Conservation (phyloP, 2,113 vertebrate species). For the Cygnus atratus region DNA sequence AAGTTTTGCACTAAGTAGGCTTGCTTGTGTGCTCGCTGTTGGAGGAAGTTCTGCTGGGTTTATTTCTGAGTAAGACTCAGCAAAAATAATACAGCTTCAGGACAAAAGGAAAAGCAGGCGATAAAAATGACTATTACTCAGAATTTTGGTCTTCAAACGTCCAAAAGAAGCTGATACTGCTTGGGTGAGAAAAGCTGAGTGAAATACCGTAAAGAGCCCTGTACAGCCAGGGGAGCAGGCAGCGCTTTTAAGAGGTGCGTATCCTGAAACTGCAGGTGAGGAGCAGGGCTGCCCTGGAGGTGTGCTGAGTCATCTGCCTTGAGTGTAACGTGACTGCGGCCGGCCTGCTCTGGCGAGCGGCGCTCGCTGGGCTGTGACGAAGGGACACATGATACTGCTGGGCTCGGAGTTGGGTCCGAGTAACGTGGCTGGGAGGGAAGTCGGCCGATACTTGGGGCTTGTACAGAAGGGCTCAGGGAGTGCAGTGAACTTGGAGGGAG, state of each 20-base stretch:
- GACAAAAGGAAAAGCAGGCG: neutral
- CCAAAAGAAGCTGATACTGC: neutral
- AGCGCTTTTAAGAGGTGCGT: neutral
- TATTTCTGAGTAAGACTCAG: neutral
- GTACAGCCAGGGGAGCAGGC: neutral
- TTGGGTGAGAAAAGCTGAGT: neutral
- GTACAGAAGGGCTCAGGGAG: fast-evolving
- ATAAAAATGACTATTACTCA: neutral
- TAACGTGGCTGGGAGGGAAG: neutral
- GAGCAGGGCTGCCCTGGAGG: neutral
- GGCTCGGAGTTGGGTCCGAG: fast-evolving
- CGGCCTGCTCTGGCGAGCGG: neutral
- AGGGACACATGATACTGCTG: too few relatives aligned
- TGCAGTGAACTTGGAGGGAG: fast-evolving
- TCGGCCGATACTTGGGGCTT: neutral
- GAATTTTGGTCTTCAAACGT: neutral
- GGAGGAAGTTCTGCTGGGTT: neutral
- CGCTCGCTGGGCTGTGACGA: neutral
- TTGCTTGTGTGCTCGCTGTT: neutral
- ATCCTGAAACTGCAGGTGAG: neutral
- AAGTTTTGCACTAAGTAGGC: neutral
- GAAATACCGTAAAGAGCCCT: neutral
- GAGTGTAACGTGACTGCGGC: neutral
- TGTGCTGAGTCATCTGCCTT: constrained; percentile 55
- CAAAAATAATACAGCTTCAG: neutral